These are phyloP conservation scores for Alectura lathami DNA, from an alignment of 2,113 vertebrate species.

Conservation along the genomic window DNA sequence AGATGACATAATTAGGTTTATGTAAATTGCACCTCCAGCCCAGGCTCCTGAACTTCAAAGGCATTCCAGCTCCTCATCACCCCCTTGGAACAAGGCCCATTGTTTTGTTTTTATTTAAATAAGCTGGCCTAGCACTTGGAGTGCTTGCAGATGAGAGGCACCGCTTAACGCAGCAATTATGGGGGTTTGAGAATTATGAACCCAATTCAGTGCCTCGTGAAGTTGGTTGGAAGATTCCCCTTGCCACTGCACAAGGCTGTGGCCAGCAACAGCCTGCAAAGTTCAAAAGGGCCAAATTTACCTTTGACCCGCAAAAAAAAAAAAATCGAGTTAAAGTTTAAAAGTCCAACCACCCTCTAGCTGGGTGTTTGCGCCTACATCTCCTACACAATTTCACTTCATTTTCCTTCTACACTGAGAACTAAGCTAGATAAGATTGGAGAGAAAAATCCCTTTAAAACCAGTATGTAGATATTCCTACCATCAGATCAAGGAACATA, in stretches of 20 bases:
- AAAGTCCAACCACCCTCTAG: background rate
- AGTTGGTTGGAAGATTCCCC: background rate
- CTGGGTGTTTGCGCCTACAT: background rate
- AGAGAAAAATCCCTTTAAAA: slow-evolving; percentile 13
- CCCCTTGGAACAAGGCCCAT: slow-evolving; percentile 24
- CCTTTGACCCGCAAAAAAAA: background rate
- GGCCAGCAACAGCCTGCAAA: background rate
- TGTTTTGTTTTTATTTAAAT: slow-evolving; percentile 63
- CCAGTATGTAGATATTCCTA: slow-evolving; percentile 37
- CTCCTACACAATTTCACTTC: background rate
- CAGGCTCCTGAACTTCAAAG: slow-evolving; percentile 63
- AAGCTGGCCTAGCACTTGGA: slow-evolving; percentile 1
- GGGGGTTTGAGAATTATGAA: background rate
- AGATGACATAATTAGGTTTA: slow-evolving; percentile 57
- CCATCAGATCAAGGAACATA: background rate
- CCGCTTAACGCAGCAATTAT: background rate
- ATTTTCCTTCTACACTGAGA: background rate
- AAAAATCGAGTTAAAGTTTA: background rate
- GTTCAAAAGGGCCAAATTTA: background rate
- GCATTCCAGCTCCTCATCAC: slow-evolving; percentile 53
- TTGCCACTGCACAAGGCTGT: background rate
- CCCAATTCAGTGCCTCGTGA: background rate
- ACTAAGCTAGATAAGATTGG: background rate
- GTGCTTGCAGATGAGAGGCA: slow-evolving; percentile 11
- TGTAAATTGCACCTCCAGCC: slow-evolving; percentile 60